Evolutionary conservation across 2,113 vertebrate genomes (phyloP).

Genomic region (Philantomba maxwellii): DNA sequence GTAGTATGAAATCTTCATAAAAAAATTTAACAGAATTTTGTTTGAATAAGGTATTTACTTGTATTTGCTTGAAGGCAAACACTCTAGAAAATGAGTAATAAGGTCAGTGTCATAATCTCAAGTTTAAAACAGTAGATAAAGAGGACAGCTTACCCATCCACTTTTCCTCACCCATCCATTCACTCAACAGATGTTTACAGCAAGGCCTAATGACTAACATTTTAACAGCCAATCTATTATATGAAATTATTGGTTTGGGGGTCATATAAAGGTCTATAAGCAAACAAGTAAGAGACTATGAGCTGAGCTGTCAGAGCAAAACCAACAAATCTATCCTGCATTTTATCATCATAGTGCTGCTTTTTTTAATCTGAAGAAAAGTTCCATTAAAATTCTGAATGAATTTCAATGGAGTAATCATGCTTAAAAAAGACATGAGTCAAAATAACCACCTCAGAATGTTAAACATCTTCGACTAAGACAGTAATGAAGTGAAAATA

Average conservation of each 20-base stretch:
- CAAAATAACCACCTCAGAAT: conserved; percentile 29
- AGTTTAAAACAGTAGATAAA: conserved; percentile 27
- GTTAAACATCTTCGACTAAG: not conserved
- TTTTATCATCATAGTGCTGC: not conserved
- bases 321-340: not conserved
- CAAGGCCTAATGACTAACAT: not conserved
- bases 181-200: not conserved
- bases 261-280: not conserved
- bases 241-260: not conserved
- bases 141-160: not conserved
- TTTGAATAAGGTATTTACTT: not conserved
- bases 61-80: not conserved
- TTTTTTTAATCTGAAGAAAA: not conserved
- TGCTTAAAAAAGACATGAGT: not conserved
- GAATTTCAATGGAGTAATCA: conserved; percentile 18
- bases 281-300: not conserved
- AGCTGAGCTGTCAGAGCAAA: not conserved
- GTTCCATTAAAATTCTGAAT: not conserved
- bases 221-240: conserved; percentile 23
- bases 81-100: not conserved
- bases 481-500: conserved; percentile 23
- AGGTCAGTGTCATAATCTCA: not conserved
- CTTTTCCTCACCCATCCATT: not conserved
- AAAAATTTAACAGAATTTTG: not conserved
- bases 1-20: not conserved